These are phyloP conservation scores for Drosophila serrata DNA, from an alignment of 1,140 invertebrate genomes.

Conservation along the genomic window DNA sequence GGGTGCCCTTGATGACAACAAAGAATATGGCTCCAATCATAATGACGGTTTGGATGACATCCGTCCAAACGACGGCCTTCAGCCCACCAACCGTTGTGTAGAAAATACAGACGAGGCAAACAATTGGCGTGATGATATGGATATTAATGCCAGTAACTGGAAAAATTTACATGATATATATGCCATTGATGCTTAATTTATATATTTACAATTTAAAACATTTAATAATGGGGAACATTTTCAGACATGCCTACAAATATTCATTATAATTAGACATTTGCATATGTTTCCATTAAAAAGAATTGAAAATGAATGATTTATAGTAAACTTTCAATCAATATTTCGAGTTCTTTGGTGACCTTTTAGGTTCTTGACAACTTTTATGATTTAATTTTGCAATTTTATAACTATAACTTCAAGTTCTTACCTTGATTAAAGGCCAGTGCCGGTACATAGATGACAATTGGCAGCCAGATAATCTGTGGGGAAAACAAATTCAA, in stretches of 20 bases:
- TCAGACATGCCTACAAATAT: not conserved
- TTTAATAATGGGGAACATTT: not conserved
- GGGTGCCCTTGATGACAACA: slow-evolving; percentile 92
- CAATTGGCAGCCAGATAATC: slow-evolving; percentile 95
- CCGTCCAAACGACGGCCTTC: slow-evolving; percentile 97
- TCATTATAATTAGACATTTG: not conserved
- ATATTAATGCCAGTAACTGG: slow-evolving; percentile 94
- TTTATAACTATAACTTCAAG: too few relatives aligned
- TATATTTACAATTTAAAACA: not conserved
- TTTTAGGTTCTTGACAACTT: not conserved
- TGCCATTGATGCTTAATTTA: not conserved
- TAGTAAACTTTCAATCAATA: too few relatives aligned
- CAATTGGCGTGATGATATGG: slow-evolving; percentile 92
- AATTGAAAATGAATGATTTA: not conserved
- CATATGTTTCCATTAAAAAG: not conserved
- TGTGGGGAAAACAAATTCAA: slow-evolving; percentile 78
- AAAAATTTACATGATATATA: slow-evolving; percentile 50
- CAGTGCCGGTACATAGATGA: slow-evolving; percentile 95
- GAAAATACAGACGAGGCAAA: slow-evolving; percentile 85
- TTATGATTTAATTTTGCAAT: rapidly evolving
- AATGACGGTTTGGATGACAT: slow-evolving; percentile 94
- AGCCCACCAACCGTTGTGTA: slow-evolving; percentile 90
- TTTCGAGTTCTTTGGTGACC: not conserved
- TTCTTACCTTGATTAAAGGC: slow-evolving; percentile 93
- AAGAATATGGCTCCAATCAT: slow-evolving; percentile 94